A percentile compares a stretch with the other conserved stretches of the same genome.
phyloP scores from a whole-genome alignment of 2,888 invertebrate species.

The Ferdinandea cuprea region DNA sequence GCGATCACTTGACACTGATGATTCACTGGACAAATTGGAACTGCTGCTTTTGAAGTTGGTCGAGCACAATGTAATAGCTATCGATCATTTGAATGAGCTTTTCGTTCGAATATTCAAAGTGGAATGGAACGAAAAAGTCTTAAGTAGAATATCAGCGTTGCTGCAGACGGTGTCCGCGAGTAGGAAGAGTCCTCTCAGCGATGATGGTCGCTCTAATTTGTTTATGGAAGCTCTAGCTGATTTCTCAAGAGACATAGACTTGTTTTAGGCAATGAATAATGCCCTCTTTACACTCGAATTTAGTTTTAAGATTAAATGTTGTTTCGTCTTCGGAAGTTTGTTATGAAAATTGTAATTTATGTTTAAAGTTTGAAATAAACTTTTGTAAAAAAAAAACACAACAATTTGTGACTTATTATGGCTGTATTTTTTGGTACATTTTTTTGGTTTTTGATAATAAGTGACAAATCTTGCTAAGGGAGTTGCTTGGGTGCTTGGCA shows the following conservation, averaged over 20 bases:
- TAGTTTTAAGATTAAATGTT: slow-evolving; percentile 7
- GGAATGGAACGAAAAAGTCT: slow-evolving; percentile 85
- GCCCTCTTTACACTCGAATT: background rate
- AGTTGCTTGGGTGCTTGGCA: no score
- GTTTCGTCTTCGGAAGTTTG: slow-evolving; percentile 16
- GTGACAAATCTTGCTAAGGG: no score
- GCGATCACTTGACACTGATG: slow-evolving; percentile 76
- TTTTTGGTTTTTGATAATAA: background rate
- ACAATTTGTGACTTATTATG: background rate
- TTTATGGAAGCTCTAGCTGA: slow-evolving; percentile 83
- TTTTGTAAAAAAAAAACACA: slow-evolving; percentile 16
- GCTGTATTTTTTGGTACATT: background rate
- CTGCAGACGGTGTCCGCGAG: slow-evolving; percentile 76
- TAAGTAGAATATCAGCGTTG: slow-evolving; percentile 78
- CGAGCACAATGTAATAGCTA: slow-evolving; percentile 84
- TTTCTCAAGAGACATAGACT: slow-evolving; percentile 81
- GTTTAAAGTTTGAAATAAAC: slow-evolving; percentile 55
- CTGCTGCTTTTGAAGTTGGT: slow-evolving; percentile 84
- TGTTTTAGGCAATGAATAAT: slow-evolving; percentile 76
- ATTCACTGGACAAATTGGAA: slow-evolving; percentile 83
- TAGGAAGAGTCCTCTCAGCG: slow-evolving; percentile 35
- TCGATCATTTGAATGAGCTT: slow-evolving; percentile 87
- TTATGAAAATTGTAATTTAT: slow-evolving; percentile 33
- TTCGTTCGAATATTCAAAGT: slow-evolving; percentile 87
- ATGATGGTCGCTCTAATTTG: slow-evolving; percentile 80